A percentile compares a stretch with the other conserved stretches of the same genome.
phyloP scores from a whole-genome alignment of 1,140 invertebrate species.

The Sycobia sp. region DNA sequence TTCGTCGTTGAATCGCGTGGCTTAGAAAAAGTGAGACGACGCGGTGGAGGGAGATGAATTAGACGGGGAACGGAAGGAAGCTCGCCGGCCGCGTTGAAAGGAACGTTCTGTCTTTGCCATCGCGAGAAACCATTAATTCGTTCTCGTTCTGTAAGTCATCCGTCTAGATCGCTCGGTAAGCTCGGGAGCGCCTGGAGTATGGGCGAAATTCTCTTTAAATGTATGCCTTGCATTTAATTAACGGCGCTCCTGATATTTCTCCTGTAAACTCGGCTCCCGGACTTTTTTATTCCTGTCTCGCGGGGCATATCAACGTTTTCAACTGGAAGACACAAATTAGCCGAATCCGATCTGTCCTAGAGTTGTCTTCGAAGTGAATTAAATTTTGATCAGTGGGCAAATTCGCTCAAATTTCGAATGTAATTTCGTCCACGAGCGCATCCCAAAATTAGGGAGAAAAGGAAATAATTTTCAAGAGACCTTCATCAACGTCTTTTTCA shows the following conservation, averaged over 20 bases:
- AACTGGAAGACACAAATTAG: too few species aligned
- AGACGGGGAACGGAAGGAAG: background rate
- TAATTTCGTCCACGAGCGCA: too few species aligned
- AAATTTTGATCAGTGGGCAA: background rate
- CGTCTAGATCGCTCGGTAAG: slow-evolving; percentile 7
- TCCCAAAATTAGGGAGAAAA: background rate
- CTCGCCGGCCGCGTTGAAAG: background rate
- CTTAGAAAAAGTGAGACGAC: too few species aligned
- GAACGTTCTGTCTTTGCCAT: slow-evolving; percentile 37
- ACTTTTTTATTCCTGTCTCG: background rate
- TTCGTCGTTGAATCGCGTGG: too few species aligned
- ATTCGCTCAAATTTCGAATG: too few species aligned
- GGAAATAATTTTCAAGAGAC: background rate
- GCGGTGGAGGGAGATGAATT: too few species aligned
- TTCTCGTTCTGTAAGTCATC: slow-evolving; percentile 5
- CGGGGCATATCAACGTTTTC: too few species aligned
- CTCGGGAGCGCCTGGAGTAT: background rate
- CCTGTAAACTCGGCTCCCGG: background rate
- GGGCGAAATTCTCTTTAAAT: too few species aligned
- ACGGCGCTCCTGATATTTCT: background rate
- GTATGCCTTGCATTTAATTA: slow-evolving; percentile 18
- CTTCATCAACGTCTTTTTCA: background rate
- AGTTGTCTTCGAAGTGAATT: too few species aligned
- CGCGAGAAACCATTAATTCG: slow-evolving; percentile 38
- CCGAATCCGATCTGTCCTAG: too few species aligned